Base-by-base conservation (phyloP, 1,140 invertebrate genomes). In the Calephelis virginiensis region DNA sequence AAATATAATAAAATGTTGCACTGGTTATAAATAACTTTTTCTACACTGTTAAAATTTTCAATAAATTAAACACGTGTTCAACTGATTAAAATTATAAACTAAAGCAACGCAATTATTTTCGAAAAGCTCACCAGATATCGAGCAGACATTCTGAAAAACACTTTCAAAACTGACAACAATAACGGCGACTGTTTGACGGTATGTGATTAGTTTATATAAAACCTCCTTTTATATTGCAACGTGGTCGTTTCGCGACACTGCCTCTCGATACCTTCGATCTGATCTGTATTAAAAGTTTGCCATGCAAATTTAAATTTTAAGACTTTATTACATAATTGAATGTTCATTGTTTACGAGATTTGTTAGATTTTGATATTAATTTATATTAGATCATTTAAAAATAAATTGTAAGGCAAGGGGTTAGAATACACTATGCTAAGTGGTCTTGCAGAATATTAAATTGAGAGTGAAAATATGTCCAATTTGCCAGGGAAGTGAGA, bases 171-270 rank as follows among this genome's bases (percentile, higher is more conserved):
- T 79, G 80, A 68, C 86, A 78, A 79, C 72, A 70, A 75, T 74
- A 74, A 83, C 75, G 79, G 81, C 75, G 79, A 56, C 50, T 56
- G 50, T 66, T 81, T 72, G 75, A 69, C 66, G 80, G 80, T 85
- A 69, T 90, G 77, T 89, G 88, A 85, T 88, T 86, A 89, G 86
- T 86, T 90, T 86, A 77, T 81, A 86, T 85, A 82, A 85, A 84
- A 89, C 82, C 87, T 89, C 85, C 85, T 89, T 90, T 89, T 90
- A 90, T 90, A 90, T 89, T 72, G 80, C 85, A 86, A 90, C 88
- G 86, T 90, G 85, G 74, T 85, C 71, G 83, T 86, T 89, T 89
- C 86, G 84, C 86, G 88, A 90, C 86, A 86, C 77, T 84, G 85
- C 79, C 73, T 83, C 85, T 83, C 73, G 62, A 67, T 72, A 65